phyloP scores from a whole-genome alignment of 2,888 invertebrate species.

The Cantharis rustica region DNA sequence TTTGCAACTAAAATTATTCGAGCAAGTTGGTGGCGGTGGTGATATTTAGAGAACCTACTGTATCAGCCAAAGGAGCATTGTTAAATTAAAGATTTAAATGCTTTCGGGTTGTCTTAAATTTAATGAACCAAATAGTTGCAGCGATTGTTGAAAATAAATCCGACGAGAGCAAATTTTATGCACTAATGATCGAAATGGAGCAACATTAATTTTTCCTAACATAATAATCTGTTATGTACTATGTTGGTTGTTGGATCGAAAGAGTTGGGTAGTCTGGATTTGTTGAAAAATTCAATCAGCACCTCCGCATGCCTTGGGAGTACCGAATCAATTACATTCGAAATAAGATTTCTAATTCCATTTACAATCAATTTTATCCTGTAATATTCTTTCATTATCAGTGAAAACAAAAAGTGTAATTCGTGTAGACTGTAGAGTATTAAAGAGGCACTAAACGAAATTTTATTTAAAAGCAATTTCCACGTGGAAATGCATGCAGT shows the following conservation, averaged over 20 bases:
- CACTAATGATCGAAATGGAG: too few species aligned
- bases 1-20: not conserved
- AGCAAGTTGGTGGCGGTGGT: not conserved
- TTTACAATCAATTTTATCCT: constrained; percentile 7
- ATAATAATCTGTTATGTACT: not conserved
- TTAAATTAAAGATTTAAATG: not conserved
- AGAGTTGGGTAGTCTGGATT: not conserved
- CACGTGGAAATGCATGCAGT: constrained; percentile 12
- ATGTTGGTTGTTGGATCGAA: too few species aligned
- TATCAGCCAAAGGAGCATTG: not conserved
- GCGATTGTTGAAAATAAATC: not conserved
- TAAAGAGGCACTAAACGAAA: not conserved
- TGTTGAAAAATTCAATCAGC: constrained; percentile 31
- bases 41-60: not conserved
- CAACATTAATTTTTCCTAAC: not conserved
- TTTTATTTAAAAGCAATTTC: constrained; percentile 12
- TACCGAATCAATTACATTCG: constrained; percentile 25
- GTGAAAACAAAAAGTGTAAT: not conserved
- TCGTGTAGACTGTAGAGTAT: not conserved
- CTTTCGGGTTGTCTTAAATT: not conserved
- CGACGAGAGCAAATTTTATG: not conserved
- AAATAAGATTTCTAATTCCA: constrained; percentile 31
- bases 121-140: not conserved
- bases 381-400: not conserved
- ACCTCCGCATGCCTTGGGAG: constrained; percentile 24